Evolutionary conservation across 1,140 invertebrate genomes (phyloP).

Genomic region (Drosophila elegans): DNA sequence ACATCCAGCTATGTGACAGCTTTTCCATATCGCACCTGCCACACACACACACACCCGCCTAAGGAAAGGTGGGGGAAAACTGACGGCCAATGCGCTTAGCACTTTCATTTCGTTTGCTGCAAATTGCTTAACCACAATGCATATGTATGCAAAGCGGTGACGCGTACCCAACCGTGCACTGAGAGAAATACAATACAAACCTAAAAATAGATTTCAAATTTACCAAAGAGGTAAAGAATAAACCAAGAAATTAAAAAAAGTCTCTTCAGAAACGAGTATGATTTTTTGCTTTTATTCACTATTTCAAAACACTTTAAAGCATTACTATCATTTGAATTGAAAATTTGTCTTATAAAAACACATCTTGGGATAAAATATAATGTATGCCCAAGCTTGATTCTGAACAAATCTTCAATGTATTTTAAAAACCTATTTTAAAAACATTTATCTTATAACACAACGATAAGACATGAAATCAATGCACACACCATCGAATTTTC

Average conservation of each 20-base stretch:
- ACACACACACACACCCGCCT: constrained; percentile 41
- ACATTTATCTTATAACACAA: no score
- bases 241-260: background rate
- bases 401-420: no score
- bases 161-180: constrained; percentile 4
- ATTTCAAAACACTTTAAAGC: no score
- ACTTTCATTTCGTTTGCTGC: constrained; percentile 79
- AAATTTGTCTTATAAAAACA: no score
- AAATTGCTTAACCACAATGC: constrained; percentile 81
- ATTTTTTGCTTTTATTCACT: no score
- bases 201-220: no score
- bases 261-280: no score
- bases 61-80: constrained; percentile 22
- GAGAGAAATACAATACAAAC: background rate
- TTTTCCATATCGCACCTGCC: constrained; percentile 75
- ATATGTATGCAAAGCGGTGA: constrained; percentile 58
- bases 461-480: background rate
- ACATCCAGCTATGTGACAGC: constrained; percentile 56
- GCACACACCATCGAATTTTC: background rate
- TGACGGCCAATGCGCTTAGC: constrained; percentile 77
- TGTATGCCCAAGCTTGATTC: no score
- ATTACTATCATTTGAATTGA: no score
- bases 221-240: background rate
- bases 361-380: no score
- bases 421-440: background rate